Base-by-base conservation (phyloP, 2,888 invertebrate genomes). In the Lampropteryx suffumata region DNA sequence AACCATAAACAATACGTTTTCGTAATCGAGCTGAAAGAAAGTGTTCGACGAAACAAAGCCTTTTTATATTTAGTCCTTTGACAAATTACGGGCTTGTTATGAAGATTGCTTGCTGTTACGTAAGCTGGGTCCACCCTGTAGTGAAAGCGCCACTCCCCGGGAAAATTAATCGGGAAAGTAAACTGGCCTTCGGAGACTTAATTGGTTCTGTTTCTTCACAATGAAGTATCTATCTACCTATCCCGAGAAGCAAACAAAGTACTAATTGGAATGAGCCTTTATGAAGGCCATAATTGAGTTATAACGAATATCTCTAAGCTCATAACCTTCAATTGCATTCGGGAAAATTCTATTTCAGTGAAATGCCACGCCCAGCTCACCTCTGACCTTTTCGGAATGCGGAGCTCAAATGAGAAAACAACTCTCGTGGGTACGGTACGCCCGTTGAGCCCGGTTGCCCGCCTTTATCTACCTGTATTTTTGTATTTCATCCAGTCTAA, bases 91-190 rank as follows among this genome's bases (percentile, higher is more conserved):
- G 29, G 42, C 55, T 54, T 57, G 53, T 50, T 57, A 58, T 48
- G 43, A 57, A 49, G 49, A 55, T 47, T 56, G 41, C 50, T 50
- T 34, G 27, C 36, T 51, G 35, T 56, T 50, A 54, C 53, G 53
- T 56, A 50, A 57, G 45, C 50, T 34, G 50, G 36, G 43, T 51
- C 35, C 49, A 61, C 54, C 55, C 57, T 49, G 62, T 57, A 65
- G 67, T 65, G 63, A 67, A 62, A 65, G 57, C 55, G 73, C 58
- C 82, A 70, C 82, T 67, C 81, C 76, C 65, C 63, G 61, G 55
- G 64, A 69, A 80, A 81, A 82, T 71, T 84, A 84, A 84, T 84
- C 80, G 72, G 62, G 68, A 75, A 82, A 86, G 82, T 84, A 81
- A 79, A 76, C 69, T 73, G 82, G 74, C 87, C 84, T 86, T 84